Conservation (phyloP, 1,140 invertebrate species). For the Chrysoperla carnea region DNA sequence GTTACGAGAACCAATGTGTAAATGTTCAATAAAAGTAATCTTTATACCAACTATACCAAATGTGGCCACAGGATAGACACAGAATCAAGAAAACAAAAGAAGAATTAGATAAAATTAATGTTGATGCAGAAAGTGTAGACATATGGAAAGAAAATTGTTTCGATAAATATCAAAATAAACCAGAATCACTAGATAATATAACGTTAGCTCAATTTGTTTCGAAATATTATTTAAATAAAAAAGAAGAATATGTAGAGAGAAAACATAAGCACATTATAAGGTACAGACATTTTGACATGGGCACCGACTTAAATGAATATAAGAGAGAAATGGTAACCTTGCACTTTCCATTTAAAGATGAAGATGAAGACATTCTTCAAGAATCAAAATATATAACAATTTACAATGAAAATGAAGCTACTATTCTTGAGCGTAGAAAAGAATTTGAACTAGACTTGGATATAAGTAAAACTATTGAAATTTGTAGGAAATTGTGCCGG, state of each 20-base stretch:
- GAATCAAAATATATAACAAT: slow-evolving; percentile 13
- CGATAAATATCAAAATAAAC: slow-evolving; percentile 14
- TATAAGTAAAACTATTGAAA: slow-evolving; percentile 12
- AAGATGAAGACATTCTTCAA: slow-evolving; percentile 13
- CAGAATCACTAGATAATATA: slow-evolving; percentile 10
- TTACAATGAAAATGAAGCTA: slow-evolving; percentile 11
- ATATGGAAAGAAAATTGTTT: slow-evolving; percentile 16
- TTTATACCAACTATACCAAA: slow-evolving; percentile 19
- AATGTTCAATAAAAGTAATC: slow-evolving; percentile 6
- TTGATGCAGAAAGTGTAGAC: slow-evolving; percentile 6
- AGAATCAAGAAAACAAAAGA: slow-evolving; percentile 10
- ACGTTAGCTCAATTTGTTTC: slow-evolving; percentile 14
- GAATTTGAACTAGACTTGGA: slow-evolving; percentile 14
- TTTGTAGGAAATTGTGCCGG: slow-evolving; percentile 9
- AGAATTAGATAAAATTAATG: slow-evolving; percentile 5
- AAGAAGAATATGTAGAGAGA: no score
- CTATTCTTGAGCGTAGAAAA: slow-evolving; percentile 10
- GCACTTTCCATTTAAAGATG: slow-evolving; percentile 16
- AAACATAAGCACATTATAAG: slow-evolving; percentile 14
- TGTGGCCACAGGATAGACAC: slow-evolving; percentile 19
- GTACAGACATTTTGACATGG: slow-evolving; percentile 17
- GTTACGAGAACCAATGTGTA: slow-evolving; percentile 14
- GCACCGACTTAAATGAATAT: slow-evolving; percentile 12
- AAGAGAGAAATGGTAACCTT: slow-evolving; percentile 17
- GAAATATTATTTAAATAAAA: no score